Evolutionary conservation across 2,113 vertebrate species (phyloP), one percentile per base, ranked within the genome.

Genomic region (Sebastes fasciatus): DNA sequence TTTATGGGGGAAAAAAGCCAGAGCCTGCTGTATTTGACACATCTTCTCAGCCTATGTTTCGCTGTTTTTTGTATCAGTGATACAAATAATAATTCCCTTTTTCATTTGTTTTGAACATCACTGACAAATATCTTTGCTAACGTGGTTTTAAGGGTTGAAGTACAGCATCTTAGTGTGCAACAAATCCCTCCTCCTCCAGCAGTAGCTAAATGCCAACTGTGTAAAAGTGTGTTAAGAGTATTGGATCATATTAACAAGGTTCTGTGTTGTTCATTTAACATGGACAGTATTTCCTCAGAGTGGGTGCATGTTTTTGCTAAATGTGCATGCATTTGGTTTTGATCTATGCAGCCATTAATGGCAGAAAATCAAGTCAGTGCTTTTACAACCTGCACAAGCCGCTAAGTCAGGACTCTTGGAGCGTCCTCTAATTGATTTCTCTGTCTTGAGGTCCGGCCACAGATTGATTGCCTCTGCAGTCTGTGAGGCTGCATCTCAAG

Each of bases 401-500:
- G 90, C 92, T 43, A 80, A 75, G 81, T 93, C 91, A 94, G 92
- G 92, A 68, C 65, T 89, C 79, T 61, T 77, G 10, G 0, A 67
- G 61, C 82, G 52, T 81, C 74, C 23, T 58, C 21, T 61, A 80
- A 94, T 92, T 81, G 89, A 93, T 92, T 94, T 79, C 74, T 81
- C 75, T 66, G 83, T 84, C 81, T 43, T 57, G 76, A 69, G 67
- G 64, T 84, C 21, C 23, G 21, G 66, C 76, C 71, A 42, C 74
- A 85, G 87, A 92, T 92, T 90, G 69, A 92, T 90, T 58, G 49
- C 82, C 86, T 80, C 90, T 91, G 91, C 80, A 89, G 80, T 86
- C 83, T 65, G 71, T 64, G 45, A 84, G 83, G 90, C 57, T 90
- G 87, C 74, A 77, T 85, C 85, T 77, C 17, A 67, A 61, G n/a